Conservation (phyloP, 2,888 invertebrate species). For the Minunthozetes semirufus region DNA sequence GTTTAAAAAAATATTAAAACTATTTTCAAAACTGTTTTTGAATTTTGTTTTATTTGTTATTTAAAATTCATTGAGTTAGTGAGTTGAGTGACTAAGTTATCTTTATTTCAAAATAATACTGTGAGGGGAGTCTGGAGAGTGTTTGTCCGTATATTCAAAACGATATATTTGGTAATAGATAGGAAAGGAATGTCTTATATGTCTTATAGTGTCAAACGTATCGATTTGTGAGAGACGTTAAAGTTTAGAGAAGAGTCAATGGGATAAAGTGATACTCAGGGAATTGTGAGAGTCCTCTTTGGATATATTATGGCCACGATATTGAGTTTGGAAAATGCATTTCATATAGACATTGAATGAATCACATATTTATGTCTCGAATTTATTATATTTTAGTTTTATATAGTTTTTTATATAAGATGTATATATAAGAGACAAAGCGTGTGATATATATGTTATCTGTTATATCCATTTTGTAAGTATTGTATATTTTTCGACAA, state of each 20-base stretch:
- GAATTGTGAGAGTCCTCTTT: slow-evolving; percentile 17
- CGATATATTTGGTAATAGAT: neutral
- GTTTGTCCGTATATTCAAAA: neutral
- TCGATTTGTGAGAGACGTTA: slow-evolving; percentile 8
- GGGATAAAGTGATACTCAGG: slow-evolving; percentile 31
- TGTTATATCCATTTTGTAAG: slow-evolving; percentile 26
- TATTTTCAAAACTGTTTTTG: too few relatives aligned
- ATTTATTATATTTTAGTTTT: slow-evolving; percentile 28
- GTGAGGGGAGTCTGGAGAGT: too few relatives aligned
- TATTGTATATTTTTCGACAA: slow-evolving; percentile 7
- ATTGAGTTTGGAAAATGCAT: slow-evolving; percentile 23
- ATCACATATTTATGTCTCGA: slow-evolving; percentile 27
- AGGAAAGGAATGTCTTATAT: neutral
- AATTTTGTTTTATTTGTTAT: too few relatives aligned
- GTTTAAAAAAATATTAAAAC: too few relatives aligned
- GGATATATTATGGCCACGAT: slow-evolving; percentile 23
- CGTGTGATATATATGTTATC: neutral
- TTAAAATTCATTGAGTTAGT: too few relatives aligned
- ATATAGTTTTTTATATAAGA: too few relatives aligned
- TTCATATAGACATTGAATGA: slow-evolving; percentile 27
- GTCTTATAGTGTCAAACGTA: slow-evolving; percentile 15
- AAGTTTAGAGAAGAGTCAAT: slow-evolving; percentile 29
- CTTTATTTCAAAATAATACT: too few relatives aligned
- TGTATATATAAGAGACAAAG: neutral
- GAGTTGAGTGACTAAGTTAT: too few relatives aligned